Conservation (phyloP, 2,888 invertebrate genomes). For the Alentia gelatinosa region DNA sequence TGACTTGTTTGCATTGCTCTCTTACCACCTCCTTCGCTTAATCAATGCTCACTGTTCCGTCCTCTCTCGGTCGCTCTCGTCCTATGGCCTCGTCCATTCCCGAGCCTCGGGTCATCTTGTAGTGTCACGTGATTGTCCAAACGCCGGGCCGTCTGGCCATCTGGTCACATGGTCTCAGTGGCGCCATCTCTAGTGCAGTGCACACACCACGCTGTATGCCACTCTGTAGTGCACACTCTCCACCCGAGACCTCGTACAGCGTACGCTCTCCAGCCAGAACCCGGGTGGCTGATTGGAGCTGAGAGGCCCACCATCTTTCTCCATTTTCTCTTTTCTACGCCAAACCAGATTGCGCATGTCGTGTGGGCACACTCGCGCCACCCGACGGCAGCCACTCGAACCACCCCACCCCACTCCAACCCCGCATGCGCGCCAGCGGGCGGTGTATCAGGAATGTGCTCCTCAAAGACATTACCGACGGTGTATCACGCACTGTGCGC, state of each 20-base stretch:
- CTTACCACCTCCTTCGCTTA: too few species aligned
- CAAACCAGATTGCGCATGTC: not conserved
- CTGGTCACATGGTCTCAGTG: not conserved
- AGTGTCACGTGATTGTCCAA: too few species aligned
- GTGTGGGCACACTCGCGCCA: not conserved
- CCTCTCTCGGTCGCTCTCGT: too few species aligned
- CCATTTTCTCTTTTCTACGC: not conserved
- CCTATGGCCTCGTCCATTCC: too few species aligned
- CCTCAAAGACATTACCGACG: not conserved
- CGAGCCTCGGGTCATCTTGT: too few species aligned
- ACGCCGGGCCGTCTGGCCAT: too few species aligned
- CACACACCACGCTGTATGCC: not conserved
- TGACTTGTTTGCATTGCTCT: too few species aligned
- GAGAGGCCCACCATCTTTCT: not conserved
- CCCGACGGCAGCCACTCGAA: not conserved
- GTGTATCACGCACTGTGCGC: not conserved
- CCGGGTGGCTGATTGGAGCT: not conserved
- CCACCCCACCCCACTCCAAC: constrained; percentile 8
- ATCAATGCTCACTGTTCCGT: too few species aligned
- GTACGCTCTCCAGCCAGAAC: not conserved
- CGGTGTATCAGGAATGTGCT: constrained; percentile 4
- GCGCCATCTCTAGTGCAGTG: not conserved
- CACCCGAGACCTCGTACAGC: not conserved
- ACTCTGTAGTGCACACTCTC: not conserved
- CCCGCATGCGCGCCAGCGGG: not conserved